Evolutionary conservation across 1,140 invertebrate genomes (phyloP).

Genomic region (Temnothorax curvispinosus): DNA sequence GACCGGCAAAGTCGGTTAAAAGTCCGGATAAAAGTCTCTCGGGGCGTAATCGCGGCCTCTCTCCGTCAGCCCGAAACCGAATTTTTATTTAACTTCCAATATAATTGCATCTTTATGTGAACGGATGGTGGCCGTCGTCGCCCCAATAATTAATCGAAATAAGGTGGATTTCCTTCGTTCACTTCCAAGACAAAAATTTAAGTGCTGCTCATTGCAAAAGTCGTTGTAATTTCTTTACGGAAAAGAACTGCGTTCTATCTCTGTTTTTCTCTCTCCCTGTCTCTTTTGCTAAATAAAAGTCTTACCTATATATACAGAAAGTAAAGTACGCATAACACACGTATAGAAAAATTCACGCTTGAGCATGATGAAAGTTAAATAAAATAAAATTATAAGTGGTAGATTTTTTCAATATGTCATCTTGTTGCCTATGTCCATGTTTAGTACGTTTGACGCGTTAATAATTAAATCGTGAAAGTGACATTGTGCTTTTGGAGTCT

Average conservation of each 20-base stretch:
- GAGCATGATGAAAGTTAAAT: background rate
- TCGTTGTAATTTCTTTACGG: background rate
- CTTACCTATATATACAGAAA: background rate
- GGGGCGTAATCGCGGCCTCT: constrained; percentile 45
- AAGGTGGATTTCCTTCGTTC: background rate
- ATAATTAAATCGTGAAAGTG: background rate
- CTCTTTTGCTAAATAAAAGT: background rate
- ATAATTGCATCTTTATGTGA: background rate
- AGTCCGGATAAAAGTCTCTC: constrained; percentile 61
- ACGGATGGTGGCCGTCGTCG: background rate
- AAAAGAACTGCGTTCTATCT: background rate
- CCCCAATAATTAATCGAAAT: background rate
- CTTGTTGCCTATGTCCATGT: background rate
- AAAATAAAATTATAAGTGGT: background rate
- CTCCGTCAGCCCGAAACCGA: constrained; percentile 2
- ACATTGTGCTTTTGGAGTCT: background rate
- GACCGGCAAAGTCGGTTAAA: constrained; percentile 45
- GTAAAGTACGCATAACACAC: background rate
- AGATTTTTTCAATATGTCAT: background rate
- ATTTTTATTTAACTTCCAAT: background rate
- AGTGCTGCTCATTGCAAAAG: background rate
- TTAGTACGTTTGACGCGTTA: background rate
- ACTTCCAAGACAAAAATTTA: background rate
- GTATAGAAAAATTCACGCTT: background rate
- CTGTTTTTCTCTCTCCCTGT: background rate